These are phyloP conservation scores for Asarcornis scutulata DNA, from an alignment of 2,113 vertebrate species.

Conservation along the genomic window DNA sequence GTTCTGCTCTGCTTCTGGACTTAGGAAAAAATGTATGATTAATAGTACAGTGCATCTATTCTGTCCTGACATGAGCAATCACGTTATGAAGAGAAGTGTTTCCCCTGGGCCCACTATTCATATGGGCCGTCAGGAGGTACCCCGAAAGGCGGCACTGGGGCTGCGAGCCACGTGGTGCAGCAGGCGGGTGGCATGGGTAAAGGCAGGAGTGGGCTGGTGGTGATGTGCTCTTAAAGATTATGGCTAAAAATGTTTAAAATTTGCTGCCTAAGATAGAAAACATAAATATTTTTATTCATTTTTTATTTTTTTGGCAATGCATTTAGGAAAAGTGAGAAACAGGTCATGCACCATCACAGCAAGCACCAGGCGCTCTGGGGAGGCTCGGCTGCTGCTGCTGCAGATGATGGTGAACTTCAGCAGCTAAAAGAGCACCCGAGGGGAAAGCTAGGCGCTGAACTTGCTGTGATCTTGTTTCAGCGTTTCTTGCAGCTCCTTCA, in stretches of 20 bases:
- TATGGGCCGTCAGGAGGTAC: not conserved
- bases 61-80: not conserved
- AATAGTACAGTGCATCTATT: not conserved
- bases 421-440: not conserved
- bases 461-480: not conserved
- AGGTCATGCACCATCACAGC: not conserved
- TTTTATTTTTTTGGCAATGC: not conserved
- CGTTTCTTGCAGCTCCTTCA: not conserved
- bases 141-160: not conserved
- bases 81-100: not conserved
- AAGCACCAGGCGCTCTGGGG: fast-evolving
- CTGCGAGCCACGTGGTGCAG: not conserved
- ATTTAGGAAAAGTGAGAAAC: not conserved
- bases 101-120: not conserved
- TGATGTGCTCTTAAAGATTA: not conserved
- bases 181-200: not conserved
- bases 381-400: not conserved
- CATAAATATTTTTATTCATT: too few relatives aligned
- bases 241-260: not conserved
- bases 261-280: not conserved
- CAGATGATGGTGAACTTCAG: not conserved
- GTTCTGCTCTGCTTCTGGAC: not conserved
- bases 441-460: not conserved
- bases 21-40: constrained; percentile 20
- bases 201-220: not conserved